These are phyloP conservation scores for Agonum fuliginosum DNA, from an alignment of 2,888 invertebrate species.

Conservation along the genomic window DNA sequence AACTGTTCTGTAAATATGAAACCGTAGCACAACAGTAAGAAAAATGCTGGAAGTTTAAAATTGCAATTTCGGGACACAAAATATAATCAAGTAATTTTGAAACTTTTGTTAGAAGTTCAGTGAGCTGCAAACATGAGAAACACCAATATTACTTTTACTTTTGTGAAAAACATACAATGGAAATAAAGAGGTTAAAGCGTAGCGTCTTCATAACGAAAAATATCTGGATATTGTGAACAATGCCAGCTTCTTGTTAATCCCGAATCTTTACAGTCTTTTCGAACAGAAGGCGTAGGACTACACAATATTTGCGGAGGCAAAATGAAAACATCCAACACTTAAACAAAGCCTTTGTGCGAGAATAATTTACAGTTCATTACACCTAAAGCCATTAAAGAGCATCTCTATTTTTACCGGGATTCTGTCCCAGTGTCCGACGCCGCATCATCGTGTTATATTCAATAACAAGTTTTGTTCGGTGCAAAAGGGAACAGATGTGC, in stretches of 20 bases:
- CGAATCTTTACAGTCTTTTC: slow-evolving; percentile 1
- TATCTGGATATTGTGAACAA: slow-evolving; percentile 17
- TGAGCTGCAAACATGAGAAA: slow-evolving; percentile 5
- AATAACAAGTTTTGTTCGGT: slow-evolving; percentile 49
- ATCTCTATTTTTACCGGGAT: slow-evolving; percentile 49
- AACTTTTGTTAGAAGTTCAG: not conserved
- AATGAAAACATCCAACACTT: slow-evolving; percentile 31
- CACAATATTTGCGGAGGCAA: not conserved
- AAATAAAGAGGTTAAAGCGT: not conserved
- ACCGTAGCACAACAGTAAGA: not conserved
- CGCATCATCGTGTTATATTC: slow-evolving; percentile 29
- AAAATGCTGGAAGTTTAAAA: not conserved
- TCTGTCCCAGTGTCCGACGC: not conserved
- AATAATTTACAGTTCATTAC: slow-evolving; percentile 54
- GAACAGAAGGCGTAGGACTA: not conserved
- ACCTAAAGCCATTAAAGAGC: slow-evolving; percentile 45
- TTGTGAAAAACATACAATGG: slow-evolving; percentile 4
- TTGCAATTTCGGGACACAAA: not conserved
- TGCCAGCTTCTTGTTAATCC: slow-evolving; percentile 14
- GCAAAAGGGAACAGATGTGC: slow-evolving; percentile 45
- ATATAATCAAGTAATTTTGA: not conserved
- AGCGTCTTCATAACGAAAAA: not conserved
- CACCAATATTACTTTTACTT: slow-evolving; percentile 18
- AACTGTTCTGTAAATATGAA: not conserved
- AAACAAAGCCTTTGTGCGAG: slow-evolving; percentile 53